Evolutionary conservation across 2,113 vertebrate species (phyloP).

Genomic region (Dissostichus mawsoni): DNA sequence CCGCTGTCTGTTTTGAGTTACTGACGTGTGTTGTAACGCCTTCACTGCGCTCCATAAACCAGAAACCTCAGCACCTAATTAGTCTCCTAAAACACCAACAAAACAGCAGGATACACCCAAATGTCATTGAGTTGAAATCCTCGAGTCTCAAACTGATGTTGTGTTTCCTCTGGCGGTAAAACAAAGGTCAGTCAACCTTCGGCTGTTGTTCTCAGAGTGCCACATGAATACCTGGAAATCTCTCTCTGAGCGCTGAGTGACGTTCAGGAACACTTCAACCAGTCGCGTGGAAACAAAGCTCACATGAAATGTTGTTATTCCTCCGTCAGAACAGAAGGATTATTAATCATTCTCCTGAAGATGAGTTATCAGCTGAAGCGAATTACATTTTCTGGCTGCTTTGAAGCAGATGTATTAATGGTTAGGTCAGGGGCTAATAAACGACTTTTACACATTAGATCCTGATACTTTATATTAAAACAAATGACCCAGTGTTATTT

Average conservation of each 20-base stretch:
- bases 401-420: neutral
- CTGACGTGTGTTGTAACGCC: constrained; percentile 20
- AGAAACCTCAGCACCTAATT: constrained; percentile 55
- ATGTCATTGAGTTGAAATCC: constrained; percentile 42
- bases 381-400: neutral
- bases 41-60: constrained; percentile 10
- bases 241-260: constrained; percentile 34
- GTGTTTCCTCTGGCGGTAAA: constrained; percentile 52
- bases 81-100: constrained; percentile 34
- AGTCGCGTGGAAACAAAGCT: constrained; percentile 24
- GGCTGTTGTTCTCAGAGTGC: constrained; percentile 7
- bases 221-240: constrained; percentile 72
- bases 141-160: constrained; percentile 23
- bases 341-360: neutral
- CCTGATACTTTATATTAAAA: neutral
- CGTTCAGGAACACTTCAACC: constrained; percentile 56
- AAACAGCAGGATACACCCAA: constrained; percentile 46
- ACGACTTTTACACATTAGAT: neutral
- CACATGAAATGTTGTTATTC: constrained; percentile 14
- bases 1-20: constrained; percentile 19
- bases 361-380: neutral
- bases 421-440: neutral
- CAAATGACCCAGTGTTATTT: neutral
- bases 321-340: neutral
- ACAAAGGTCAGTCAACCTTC: constrained; percentile 47